Evolutionary conservation across 2,113 vertebrate species (phyloP), one percentile per base, ranked within the genome.

Genomic region (Eudyptes chrysolophus): DNA sequence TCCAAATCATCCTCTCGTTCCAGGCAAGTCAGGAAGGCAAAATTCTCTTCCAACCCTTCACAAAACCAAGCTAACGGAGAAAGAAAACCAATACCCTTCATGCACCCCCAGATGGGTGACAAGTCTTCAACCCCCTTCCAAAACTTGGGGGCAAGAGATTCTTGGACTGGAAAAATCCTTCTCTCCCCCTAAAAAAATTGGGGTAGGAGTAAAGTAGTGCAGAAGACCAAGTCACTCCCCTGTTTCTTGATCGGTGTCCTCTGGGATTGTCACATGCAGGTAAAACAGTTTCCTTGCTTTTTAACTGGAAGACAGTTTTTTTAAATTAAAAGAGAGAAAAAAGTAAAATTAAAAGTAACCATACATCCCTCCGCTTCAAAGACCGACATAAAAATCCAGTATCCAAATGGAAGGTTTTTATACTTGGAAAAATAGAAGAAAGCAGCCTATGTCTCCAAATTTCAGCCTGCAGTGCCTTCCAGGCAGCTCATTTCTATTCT

Each of bases 1-100:
- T 98, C 98, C 99, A 98, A 55, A 99, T 96, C 99, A 99, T 99
- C 96, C 96, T 98, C 94, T 93, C n/a, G 87, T 87, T 84, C 88
- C 96, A 62, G 94, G 81, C 92, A 74, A 75, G 87, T 84, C 84
- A 83, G 34, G 81, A 71, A 88, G 80, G 72, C 89, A 76, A 91
- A 91, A 95, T 93, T 86, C 94, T 94, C 70, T 82, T 92, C 81
- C 65, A 54, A n/a, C 30, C 51, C 85, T 62, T 92, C 89, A 30
- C 83, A 21, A 48, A 89, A 79, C 84, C 94, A 77, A 62, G 93
- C 21, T 25, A 84, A 21, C 32, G n/a, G 30, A 55, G 77, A 30
- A 54, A 84, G 60, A 87, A 79, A 87, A 90, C 42, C 97, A 52
- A 87, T 25, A 46, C 64, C 75, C 96, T 93, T 91, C 84, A 89